Conservation (phyloP, 2,797 vertebrate species). For the Mus spretus region DNA sequence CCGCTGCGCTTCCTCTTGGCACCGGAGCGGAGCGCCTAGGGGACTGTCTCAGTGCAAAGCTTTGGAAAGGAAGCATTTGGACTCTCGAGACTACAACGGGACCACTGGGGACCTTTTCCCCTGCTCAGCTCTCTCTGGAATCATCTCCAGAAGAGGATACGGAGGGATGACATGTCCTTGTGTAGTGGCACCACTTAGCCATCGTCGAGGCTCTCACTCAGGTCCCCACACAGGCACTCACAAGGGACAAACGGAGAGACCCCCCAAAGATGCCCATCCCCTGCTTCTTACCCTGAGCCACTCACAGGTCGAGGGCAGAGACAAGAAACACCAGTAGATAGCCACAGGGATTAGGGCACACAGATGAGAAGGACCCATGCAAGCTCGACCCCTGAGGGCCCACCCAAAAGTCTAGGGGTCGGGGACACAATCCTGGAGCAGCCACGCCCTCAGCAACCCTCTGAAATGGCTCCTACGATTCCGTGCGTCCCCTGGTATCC, state of each 20-base stretch:
- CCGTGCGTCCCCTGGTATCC: neutral
- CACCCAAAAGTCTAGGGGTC: neutral
- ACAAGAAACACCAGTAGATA: neutral
- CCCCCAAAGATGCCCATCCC: neutral
- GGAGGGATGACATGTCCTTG: neutral
- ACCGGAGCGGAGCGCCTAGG: neutral
- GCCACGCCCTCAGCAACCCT: neutral
- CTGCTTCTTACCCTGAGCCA: neutral
- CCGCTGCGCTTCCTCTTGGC: neutral
- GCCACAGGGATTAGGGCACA: neutral
- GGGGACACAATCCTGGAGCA: neutral
- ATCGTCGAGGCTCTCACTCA: neutral
- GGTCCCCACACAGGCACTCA: neutral
- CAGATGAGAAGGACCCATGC: neutral
- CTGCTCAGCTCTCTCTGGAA: neutral
- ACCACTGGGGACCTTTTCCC: rapidly evolving
- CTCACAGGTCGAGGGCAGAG: neutral
- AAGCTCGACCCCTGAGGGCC: neutral
- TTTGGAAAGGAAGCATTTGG: neutral
- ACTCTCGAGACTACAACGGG: rapidly evolving
- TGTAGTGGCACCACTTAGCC: neutral
- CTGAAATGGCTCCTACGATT: rapidly evolving
- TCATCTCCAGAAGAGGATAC: neutral
- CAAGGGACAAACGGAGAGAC: neutral
- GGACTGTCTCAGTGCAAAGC: rapidly evolving